These are phyloP conservation scores for Cyrtorhinus lividipennis DNA, from an alignment of 1,140 invertebrate species.

Conservation along the genomic window DNA sequence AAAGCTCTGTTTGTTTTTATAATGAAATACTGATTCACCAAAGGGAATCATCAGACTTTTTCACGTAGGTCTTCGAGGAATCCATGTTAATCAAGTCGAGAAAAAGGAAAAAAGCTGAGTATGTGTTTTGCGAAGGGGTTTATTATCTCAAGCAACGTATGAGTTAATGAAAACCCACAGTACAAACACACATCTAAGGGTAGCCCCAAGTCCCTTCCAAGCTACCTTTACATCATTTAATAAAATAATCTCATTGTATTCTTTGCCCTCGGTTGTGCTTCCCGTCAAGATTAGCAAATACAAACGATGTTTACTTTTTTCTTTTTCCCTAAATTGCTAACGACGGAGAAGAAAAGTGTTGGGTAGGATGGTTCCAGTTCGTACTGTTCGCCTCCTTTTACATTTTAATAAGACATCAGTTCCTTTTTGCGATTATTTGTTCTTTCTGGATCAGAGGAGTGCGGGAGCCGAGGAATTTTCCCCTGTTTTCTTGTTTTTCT, in stretches of 20 bases:
- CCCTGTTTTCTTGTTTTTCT: too few relatives aligned
- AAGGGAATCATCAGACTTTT: not conserved
- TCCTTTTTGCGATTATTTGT: not conserved
- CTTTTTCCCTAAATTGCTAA: constrained; percentile 1
- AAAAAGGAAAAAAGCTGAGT: not conserved
- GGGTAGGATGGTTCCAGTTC: not conserved
- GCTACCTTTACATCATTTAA: constrained; percentile 6
- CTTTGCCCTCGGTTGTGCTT: not conserved
- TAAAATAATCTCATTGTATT: constrained; percentile 10
- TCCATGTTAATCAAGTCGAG: not conserved
- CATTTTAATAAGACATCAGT: not conserved
- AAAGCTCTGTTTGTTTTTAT: too few relatives aligned
- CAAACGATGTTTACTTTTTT: constrained; percentile 2
- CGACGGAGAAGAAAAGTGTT: not conserved
- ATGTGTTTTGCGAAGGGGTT: constrained; percentile 3
- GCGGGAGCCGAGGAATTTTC: too few relatives aligned
- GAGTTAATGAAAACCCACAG: constrained; percentile 7
- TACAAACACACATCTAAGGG: constrained; percentile 1
- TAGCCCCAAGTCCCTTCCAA: not conserved
- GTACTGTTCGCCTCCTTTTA: not conserved
- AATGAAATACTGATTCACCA: not conserved
- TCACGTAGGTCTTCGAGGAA: not conserved
- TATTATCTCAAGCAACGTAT: constrained; percentile 6
- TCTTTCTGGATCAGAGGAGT: not conserved
- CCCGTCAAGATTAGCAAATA: constrained; percentile 5